phyloP scores from a whole-genome alignment of 1,140 invertebrate genomes.

The Ylistrum balloti region DNA sequence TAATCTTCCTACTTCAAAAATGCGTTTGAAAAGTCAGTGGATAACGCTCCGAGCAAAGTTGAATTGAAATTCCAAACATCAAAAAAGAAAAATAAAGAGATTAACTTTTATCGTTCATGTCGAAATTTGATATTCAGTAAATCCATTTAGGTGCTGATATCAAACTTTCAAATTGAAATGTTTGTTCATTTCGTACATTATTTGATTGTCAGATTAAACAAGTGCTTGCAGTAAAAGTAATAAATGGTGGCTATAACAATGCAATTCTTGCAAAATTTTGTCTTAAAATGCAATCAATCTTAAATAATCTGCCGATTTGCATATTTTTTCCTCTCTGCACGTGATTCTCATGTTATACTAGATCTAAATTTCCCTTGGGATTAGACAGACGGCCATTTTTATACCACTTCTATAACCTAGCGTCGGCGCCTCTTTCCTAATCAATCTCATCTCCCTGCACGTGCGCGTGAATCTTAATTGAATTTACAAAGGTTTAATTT shows the following conservation, averaged over 20 bases:
- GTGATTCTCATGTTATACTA: background rate
- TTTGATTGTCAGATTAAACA: background rate
- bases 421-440: background rate
- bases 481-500: constrained; percentile 29
- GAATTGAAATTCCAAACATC: background rate
- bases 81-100: background rate
- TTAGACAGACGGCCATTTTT: background rate
- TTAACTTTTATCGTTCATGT: background rate
- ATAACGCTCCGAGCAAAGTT: background rate
- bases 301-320: background rate
- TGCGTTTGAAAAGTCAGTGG: background rate
- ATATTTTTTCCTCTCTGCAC: background rate
- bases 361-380: background rate
- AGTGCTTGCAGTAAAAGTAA: too few species aligned
- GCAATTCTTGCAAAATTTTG: background rate
- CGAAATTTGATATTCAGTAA: background rate
- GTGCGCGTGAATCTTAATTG: background rate
- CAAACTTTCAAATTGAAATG: background rate
- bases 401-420: background rate
- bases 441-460: background rate
- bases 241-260: too few species aligned
- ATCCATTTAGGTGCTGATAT: background rate
- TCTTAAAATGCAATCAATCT: background rate
- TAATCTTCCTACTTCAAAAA: background rate
- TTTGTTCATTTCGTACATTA: background rate